A percentile compares a stretch with the other conserved stretches of the same genome.
Evolutionary conservation across 2,797 vertebrate species (phyloP).

Genomic region (Coracias cyanogaster): DNA sequence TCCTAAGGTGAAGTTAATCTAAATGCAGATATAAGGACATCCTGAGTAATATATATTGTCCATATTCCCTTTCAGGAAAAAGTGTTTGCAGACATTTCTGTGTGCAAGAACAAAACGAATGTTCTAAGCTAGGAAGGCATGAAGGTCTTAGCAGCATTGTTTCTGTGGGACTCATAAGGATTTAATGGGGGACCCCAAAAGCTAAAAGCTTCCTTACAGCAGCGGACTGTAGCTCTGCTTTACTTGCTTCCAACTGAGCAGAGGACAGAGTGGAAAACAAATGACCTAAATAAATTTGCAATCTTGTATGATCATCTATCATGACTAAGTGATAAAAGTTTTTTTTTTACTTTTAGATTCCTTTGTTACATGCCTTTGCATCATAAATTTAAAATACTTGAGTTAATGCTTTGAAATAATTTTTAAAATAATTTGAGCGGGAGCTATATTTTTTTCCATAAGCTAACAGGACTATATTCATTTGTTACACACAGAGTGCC

Average conservation of each 20-base stretch:
- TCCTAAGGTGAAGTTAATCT: slow-evolving; percentile 19
- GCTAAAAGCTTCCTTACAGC: background rate
- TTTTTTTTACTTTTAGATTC: background rate
- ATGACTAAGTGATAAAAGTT: background rate
- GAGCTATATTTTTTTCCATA: background rate
- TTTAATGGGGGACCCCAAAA: background rate
- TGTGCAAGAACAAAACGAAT: background rate
- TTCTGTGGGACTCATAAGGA: background rate
- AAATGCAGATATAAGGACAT: background rate
- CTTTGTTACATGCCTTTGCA: background rate
- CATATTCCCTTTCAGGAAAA: background rate
- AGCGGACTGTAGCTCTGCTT: background rate
- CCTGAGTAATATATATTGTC: background rate
- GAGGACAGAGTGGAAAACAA: background rate
- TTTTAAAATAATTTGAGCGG: background rate
- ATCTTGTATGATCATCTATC: background rate
- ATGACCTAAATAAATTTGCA: background rate
- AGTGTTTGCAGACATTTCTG: background rate
- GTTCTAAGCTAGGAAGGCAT: background rate
- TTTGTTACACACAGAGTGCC: fast-evolving
- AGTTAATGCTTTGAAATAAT: background rate
- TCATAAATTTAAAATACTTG: background rate
- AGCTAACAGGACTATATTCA: background rate
- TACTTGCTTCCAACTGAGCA: background rate
- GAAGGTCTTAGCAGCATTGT: background rate